Evolutionary conservation across 1,140 invertebrate genomes (phyloP), one percentile per base, ranked within the genome.

Genomic region (Drosophila auraria): DNA sequence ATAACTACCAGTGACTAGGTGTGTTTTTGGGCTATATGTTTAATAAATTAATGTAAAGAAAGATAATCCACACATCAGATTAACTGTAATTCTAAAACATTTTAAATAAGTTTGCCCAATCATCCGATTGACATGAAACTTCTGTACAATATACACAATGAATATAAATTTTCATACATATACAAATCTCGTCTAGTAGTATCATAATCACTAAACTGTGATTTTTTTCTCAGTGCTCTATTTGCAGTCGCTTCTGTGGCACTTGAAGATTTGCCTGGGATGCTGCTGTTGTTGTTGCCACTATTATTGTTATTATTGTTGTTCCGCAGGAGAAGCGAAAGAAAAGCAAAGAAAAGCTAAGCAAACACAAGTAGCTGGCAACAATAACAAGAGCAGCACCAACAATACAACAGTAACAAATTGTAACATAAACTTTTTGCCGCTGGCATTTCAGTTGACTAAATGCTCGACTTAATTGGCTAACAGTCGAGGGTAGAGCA

Each of bases 391-490:
- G 61, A 69, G 53, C 51, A 47, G 33, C 71, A 69, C 9, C 50
- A 65, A 47, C 66, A 82, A 57, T 20, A 71, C 54, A 69, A 73
- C 47, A 75, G 53, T 65, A 80, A 68, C 79, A 64, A 76, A 72
- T 53, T 75, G 51, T 61, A 77, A 61, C 78, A 83, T 72, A 63
- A 83, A 81, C 65, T 76, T 76, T 61, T 64, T 70, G 80, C 80
- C 68, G 36, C 49, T 47, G 68, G 80, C 80, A 62, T 70, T 87
- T 79, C 53, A 80, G 84, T 80, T 83, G 84, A 89, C 83, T 87
- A 78, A 82, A 87, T 82, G 76, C 83, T 87, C 77, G 64, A 80
- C 80, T 83, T 87, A 87, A 80, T 87, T 87, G 83, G 83, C 83
- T 25, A 58, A 58, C 60, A 63, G 74, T 58, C 42, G 45, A 71